Evolutionary conservation across 2,113 vertebrate genomes (phyloP).

Genomic region (Trogon surrucura): DNA sequence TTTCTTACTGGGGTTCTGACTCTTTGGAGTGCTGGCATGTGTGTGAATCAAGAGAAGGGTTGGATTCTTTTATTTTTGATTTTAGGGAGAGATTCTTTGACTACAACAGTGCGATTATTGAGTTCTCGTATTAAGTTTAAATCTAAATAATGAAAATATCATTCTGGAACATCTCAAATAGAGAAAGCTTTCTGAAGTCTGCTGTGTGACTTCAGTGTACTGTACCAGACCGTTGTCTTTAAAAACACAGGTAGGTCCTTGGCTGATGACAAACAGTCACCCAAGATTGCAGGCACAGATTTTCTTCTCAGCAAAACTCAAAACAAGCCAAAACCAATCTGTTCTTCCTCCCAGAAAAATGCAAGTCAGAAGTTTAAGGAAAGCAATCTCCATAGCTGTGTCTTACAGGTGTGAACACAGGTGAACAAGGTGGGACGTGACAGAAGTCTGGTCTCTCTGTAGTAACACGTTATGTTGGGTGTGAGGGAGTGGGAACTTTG

Average conservation of each 20-base stretch:
- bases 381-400: neutral
- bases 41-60: neutral
- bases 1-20: neutral
- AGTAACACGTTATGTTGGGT: neutral
- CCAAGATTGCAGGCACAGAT: neutral
- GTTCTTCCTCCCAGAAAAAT: neutral
- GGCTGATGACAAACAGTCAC: neutral
- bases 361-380: neutral
- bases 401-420: neutral
- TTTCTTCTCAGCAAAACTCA: neutral
- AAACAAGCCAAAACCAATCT: neutral
- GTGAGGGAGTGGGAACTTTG: neutral
- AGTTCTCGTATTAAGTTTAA: neutral
- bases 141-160: neutral
- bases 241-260: neutral
- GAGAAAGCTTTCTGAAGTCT: neutral
- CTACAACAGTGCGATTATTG: neutral
- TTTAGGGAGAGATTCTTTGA: neutral
- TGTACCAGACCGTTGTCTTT: neutral
- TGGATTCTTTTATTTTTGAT: accelerated
- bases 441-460: neutral
- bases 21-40: neutral
- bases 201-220: neutral
- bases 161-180: neutral
- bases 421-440: neutral